Percentiles rank a stretch among this genome's conserved stretches.
These are phyloP conservation scores for Sigmodon hispidus DNA, from an alignment of 2,113 vertebrate species.

Conservation along the genomic window DNA sequence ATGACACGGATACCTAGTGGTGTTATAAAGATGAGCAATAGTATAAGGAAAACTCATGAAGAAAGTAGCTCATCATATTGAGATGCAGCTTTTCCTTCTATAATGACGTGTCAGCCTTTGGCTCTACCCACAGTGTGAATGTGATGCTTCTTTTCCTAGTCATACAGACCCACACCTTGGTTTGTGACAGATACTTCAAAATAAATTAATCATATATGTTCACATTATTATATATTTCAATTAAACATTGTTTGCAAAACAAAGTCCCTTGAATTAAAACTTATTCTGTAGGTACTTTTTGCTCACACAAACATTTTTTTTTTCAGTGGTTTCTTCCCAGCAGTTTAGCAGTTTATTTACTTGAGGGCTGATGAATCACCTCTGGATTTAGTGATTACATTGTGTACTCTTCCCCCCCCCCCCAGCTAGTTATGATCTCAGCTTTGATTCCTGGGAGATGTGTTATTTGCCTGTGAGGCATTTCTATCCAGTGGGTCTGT, in stretches of 20 bases:
- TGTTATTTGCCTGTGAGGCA: neutral
- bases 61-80: neutral
- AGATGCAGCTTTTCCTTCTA: neutral
- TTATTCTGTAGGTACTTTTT: neutral
- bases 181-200: neutral
- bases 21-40: neutral
- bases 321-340: neutral
- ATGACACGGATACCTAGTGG: neutral
- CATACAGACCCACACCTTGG: neutral
- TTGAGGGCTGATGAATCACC: neutral
- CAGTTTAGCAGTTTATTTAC: neutral
- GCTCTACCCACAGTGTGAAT: neutral
- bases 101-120: neutral
- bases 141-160: neutral
- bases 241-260: constrained; percentile 32
- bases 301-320: neutral
- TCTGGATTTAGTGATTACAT: neutral
- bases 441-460: neutral
- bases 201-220: neutral
- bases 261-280: neutral
- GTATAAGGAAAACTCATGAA: neutral
- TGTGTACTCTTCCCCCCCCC: neutral
- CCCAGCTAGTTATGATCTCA: neutral
- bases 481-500: neutral
- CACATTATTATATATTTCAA: neutral